Base-by-base conservation (phyloP, 1,140 invertebrate species). In the Drosophila equinoxialis region DNA sequence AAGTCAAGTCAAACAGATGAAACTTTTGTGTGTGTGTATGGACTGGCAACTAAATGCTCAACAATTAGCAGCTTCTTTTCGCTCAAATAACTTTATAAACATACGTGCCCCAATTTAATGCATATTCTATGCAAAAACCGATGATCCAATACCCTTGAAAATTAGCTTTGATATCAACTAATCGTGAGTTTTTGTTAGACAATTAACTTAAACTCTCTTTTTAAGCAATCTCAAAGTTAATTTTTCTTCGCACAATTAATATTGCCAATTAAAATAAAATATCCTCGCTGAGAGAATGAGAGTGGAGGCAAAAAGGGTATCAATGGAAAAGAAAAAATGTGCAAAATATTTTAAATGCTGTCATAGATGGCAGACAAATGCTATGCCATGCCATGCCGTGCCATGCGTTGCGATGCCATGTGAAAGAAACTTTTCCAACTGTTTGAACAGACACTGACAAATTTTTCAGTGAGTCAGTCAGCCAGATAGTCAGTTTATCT, bases 31-130 rank as follows among this genome's bases (percentile, higher is more conserved):
- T 30, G 30, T 30, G 30, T 30, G 30, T 30, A 5, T 30, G 26
- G 69, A 51, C 60, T 26, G 41, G n/a, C 64, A 58, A 76, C 23
- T 64, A 76, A 70, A 62, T 71, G 45, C 14, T 55, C 68, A 72
- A 77, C 73, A 73, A 79, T 84, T 84, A 74, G 65, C 71, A 45
- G 30, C 69, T 23, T 48, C 37, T 51, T 42, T 48, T 33, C 13
- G 10, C 23, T 13, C 45, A 35, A 59, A 64, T 30, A 30, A 72
- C 45, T 20, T 55, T 23, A 10, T 23, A 51, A 51, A 51, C 45
- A 51, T 51, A 51, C 20, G 20, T 23, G 45, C 45, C 45, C 8
- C 45, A 20, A 51, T 51, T 23, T 51, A 20, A 11, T 51, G 45
- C 20, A 23, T 23, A 11, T 11, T 37, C 8, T 0, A 51, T 51